A percentile compares a stretch with the other conserved stretches of the same genome.
These are phyloP conservation scores for Hyles euphorbiae DNA, from an alignment of 1,140 invertebrate species.

Conservation along the genomic window DNA sequence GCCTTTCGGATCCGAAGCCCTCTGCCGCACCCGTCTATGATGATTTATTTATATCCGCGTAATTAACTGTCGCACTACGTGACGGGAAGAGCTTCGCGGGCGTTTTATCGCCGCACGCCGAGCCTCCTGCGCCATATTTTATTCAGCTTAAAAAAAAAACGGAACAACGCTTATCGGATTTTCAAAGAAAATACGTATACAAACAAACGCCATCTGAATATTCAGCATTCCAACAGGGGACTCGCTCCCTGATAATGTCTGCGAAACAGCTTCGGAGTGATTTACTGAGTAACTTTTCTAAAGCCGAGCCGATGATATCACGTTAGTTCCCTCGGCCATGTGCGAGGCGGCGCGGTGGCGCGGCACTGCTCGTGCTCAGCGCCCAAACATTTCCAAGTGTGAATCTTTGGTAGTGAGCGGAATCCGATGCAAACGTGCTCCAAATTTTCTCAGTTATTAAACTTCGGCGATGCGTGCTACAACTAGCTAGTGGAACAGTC, in stretches of 20 bases:
- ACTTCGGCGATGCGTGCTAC: conserved; percentile 59
- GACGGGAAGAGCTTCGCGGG: conserved; percentile 64
- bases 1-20: conserved; percentile 65
- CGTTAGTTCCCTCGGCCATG: conserved; percentile 7
- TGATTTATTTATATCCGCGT: conserved; percentile 74
- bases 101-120: conserved; percentile 60
- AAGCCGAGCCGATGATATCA: conserved; percentile 24
- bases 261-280: conserved; percentile 35
- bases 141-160: conserved; percentile 47
- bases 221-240: conserved; percentile 45
- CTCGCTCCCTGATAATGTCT: conserved; percentile 54
- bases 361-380: too few relatives aligned
- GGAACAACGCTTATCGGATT: conserved; percentile 54
- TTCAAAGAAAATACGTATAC: conserved; percentile 62
- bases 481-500: conserved; percentile 52
- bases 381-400: conserved; percentile 15
- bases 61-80: conserved; percentile 73
- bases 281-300: conserved; percentile 48
- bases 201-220: conserved; percentile 64
- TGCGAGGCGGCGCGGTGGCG: background rate
- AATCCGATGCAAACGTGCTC: conserved; percentile 10
- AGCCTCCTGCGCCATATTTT: conserved; percentile 57
- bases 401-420: conserved; percentile 22
- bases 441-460: conserved; percentile 56
- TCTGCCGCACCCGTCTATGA: conserved; percentile 63